Percentiles rank a stretch among this genome's conserved stretches.
These are phyloP conservation scores for Elegia similella DNA, from an alignment of 2,888 invertebrate genomes.

Conservation along the genomic window DNA sequence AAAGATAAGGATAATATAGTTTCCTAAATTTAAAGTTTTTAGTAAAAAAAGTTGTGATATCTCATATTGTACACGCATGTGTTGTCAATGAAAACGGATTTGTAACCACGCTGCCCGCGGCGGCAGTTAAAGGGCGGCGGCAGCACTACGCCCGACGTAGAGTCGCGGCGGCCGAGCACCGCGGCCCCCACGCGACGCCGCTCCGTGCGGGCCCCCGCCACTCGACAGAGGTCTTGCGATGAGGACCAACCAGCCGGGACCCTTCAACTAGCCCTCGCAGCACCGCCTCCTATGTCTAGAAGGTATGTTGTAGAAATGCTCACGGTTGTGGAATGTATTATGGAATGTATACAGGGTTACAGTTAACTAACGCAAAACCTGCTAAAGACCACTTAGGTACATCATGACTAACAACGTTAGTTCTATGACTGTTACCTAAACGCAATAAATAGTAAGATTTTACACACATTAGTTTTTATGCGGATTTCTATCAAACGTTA, in stretches of 20 bases:
- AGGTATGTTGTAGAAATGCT: no score
- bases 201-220: constrained; percentile 82
- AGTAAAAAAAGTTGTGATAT: not conserved
- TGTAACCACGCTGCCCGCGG: constrained; percentile 77
- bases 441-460: no score
- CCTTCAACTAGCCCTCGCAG: constrained; percentile 82
- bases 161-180: constrained; percentile 83
- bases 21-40: no score
- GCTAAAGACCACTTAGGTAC: no score
- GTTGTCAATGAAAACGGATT: constrained; percentile 20
- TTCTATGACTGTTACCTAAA: no score
- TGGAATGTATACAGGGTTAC: no score
- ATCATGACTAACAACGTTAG: no score
- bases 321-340: no score
- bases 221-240: constrained; percentile 91
- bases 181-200: constrained; percentile 82
- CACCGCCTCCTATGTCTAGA: constrained; percentile 89
- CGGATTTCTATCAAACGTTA: no score
- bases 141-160: constrained; percentile 78
- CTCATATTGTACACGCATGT: not conserved
- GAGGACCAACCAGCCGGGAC: constrained; percentile 81
- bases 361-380: no score
- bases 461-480: no score
- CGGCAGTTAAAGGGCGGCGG: constrained; percentile 86
- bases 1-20: no score